Evolutionary conservation across 1,140 invertebrate species (phyloP).

Genomic region (Bombus soroeensis): DNA sequence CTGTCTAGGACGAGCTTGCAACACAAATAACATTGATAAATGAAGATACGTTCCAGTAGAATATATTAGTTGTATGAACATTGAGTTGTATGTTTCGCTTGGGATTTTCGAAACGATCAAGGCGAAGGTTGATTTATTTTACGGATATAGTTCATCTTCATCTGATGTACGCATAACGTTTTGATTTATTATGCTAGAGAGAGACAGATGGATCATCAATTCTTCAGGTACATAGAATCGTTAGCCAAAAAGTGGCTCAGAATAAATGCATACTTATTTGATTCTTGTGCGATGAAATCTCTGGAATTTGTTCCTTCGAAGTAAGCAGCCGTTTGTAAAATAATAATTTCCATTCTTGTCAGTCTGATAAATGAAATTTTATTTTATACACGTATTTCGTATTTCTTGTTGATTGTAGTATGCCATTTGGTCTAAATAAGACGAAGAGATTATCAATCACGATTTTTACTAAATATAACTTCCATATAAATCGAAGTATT

Average conservation of each 20-base stretch:
- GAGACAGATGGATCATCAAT: background rate
- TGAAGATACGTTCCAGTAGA: too few relatives aligned
- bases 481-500: too few relatives aligned
- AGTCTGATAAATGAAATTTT: background rate
- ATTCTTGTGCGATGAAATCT: background rate
- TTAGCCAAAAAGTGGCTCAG: background rate
- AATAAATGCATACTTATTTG: background rate
- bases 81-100: background rate
- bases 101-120: background rate
- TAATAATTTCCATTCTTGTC: background rate
- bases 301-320: background rate
- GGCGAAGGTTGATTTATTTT: constrained; percentile 6
- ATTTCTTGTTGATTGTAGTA: too few relatives aligned
- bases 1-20: too few relatives aligned
- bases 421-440: too few relatives aligned
- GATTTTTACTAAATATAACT: too few relatives aligned
- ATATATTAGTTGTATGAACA: background rate
- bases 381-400: background rate
- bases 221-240: background rate
- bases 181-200: background rate
- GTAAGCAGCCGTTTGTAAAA: background rate
- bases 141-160: background rate
- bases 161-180: background rate
- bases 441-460: too few relatives aligned
- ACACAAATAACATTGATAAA: background rate